Evolutionary conservation across 2,113 vertebrate species (phyloP).

Genomic region (Anhinga anhinga): DNA sequence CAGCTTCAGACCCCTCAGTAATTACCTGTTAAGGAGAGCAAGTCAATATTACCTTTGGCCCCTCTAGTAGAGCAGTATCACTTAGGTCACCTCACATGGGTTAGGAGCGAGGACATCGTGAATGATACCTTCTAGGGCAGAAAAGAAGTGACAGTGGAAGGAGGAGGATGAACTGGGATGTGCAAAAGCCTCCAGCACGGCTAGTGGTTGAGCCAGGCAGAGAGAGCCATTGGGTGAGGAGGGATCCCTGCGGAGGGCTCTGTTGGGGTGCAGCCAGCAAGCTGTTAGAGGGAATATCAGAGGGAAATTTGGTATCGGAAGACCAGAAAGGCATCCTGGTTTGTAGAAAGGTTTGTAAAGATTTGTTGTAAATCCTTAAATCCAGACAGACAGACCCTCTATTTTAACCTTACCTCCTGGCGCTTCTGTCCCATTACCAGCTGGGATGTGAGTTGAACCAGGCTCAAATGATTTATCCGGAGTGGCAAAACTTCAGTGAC

Average conservation of each 20-base stretch:
- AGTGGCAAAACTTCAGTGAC: not conserved
- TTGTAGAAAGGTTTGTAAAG: not conserved
- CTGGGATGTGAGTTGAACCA: not conserved
- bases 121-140: not conserved
- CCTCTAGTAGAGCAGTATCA: not conserved
- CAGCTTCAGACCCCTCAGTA: not conserved
- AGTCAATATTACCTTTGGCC: not conserved
- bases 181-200: not conserved
- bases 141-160: not conserved
- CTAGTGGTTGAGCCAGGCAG: not conserved
- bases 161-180: not conserved
- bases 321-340: not conserved
- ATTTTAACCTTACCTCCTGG: not conserved
- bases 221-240: not conserved
- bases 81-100: not conserved
- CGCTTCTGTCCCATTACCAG: not conserved
- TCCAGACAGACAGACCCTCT: not conserved
- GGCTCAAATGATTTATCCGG: not conserved
- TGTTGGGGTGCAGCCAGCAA: rapidly evolving
- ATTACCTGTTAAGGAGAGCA: not conserved
- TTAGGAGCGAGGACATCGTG: not conserved
- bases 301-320: not conserved
- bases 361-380: not conserved
- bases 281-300: not conserved
- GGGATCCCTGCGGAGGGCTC: not conserved